Evolutionary conservation across 2,113 vertebrate genomes (phyloP).

Genomic region (Chrysemys picta): DNA sequence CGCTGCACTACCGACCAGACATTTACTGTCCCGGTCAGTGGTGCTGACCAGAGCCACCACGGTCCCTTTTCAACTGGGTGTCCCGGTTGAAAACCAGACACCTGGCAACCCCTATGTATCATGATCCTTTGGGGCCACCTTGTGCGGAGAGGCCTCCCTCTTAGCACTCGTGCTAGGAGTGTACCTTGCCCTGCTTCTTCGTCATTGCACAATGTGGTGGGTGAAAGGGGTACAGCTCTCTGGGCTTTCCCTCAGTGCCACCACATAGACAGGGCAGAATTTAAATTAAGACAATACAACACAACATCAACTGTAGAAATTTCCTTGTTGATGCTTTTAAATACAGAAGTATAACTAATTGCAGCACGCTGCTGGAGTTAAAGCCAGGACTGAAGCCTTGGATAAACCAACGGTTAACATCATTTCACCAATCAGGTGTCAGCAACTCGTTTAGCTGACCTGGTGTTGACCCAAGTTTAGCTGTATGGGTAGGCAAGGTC

Average conservation of each 20-base stretch:
- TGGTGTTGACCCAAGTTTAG: not conserved
- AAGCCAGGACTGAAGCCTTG: fast-evolving
- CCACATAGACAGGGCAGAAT: not conserved
- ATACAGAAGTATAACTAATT: not conserved
- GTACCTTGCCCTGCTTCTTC: not conserved
- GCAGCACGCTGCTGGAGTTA: fast-evolving
- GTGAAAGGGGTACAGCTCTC: not conserved
- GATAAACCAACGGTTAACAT: not conserved
- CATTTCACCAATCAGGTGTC: not conserved
- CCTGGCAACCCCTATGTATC: fast-evolving
- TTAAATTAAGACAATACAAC: not conserved
- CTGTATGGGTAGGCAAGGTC: not conserved
- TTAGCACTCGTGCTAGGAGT: not conserved
- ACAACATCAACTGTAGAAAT: not conserved
- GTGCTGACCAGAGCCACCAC: no score
- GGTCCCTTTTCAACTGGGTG: no score
- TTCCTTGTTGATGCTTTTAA: not conserved
- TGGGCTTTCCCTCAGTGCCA: not conserved
- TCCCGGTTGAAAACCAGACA: no score
- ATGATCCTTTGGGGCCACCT: fast-evolving
- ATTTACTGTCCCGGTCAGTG: no score
- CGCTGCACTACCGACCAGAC: no score
- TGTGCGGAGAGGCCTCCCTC: not conserved
- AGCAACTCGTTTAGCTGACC: not conserved
- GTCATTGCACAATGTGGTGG: not conserved